A percentile compares a stretch with the other conserved stretches of the same genome.
Conservation (phyloP, 2,797 vertebrate species). For the Delichon dasypus region DNA sequence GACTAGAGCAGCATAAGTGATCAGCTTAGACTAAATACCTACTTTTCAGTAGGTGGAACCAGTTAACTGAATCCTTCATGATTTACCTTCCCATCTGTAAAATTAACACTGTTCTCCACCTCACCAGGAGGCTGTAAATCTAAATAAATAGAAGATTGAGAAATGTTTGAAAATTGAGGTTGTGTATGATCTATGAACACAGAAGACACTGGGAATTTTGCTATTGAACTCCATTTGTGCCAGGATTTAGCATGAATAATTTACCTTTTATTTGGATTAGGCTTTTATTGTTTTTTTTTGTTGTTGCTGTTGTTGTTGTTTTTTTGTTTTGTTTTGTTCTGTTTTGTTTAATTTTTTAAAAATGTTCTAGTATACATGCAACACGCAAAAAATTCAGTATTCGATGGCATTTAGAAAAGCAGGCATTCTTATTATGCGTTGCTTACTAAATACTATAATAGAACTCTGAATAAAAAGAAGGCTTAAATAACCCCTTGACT, state of each 20-base stretch:
- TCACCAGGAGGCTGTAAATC: not conserved
- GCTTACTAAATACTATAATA: not conserved
- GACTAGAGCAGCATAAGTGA: not conserved
- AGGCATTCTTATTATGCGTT: not conserved
- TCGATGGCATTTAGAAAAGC: not conserved
- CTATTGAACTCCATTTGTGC: not conserved
- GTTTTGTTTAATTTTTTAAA: not conserved
- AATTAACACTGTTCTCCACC: not conserved
- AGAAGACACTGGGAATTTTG: not conserved
- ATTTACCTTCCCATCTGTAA: not conserved
- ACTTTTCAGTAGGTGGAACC: not conserved
- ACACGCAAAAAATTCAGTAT: not conserved
- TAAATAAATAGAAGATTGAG: not conserved
- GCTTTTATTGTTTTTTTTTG: not conserved
- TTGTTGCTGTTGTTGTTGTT: no score
- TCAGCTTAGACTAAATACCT: not conserved
- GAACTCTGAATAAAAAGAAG: not conserved
- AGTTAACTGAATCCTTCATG: not conserved
- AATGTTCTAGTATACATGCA: not conserved
- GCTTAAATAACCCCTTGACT: slow-evolving; percentile 14
- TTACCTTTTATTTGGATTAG: not conserved
- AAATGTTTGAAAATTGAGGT: not conserved
- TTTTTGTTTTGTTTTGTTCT: not conserved
- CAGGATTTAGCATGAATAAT: not conserved
- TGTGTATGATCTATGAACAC: not conserved